A percentile compares a stretch with the other conserved stretches of the same genome.
Evolutionary conservation across 2,797 vertebrate species (phyloP).

Genomic region (Takifugu ocellatus): DNA sequence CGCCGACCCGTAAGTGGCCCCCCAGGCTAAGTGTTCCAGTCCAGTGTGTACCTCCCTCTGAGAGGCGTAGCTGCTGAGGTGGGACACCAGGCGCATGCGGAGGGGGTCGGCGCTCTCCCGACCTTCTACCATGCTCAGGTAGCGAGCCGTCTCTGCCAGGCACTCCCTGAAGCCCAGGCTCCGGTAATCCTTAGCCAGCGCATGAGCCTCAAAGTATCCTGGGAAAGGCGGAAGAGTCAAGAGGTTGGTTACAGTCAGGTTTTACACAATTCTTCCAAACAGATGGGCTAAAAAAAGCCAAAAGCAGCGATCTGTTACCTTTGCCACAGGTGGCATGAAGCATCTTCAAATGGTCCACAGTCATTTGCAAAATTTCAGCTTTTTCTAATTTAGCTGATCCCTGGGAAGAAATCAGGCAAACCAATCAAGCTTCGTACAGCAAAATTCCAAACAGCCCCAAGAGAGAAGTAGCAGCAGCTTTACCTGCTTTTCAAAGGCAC

Average conservation of each 20-base stretch:
- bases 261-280: neutral
- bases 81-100: conserved; percentile 88
- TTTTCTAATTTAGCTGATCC: conserved; percentile 96
- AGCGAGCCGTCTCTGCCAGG: conserved; percentile 92
- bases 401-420: conserved; percentile 57
- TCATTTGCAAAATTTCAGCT: conserved; percentile 98
- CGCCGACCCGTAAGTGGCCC: conserved; percentile 79
- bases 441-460: neutral
- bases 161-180: conserved; percentile 96
- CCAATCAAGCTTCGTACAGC: neutral
- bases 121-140: conserved; percentile 92
- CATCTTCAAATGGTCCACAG: conserved; percentile 97
- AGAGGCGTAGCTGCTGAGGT: conserved; percentile 92
- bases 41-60: conserved; percentile 89
- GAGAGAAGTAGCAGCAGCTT: neutral
- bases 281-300: neutral
- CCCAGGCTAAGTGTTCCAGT: conserved; percentile 91
- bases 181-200: conserved; percentile 96
- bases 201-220: conserved; percentile 94
- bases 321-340: conserved; percentile 93
- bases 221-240: neutral
- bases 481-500: conserved; percentile 98
- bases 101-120: conserved; percentile 88
- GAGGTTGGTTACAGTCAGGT: neutral
- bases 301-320: conserved; percentile 70